phyloP scores from a whole-genome alignment of 1,140 invertebrate species.

The Leptonema lineaticorne region DNA sequence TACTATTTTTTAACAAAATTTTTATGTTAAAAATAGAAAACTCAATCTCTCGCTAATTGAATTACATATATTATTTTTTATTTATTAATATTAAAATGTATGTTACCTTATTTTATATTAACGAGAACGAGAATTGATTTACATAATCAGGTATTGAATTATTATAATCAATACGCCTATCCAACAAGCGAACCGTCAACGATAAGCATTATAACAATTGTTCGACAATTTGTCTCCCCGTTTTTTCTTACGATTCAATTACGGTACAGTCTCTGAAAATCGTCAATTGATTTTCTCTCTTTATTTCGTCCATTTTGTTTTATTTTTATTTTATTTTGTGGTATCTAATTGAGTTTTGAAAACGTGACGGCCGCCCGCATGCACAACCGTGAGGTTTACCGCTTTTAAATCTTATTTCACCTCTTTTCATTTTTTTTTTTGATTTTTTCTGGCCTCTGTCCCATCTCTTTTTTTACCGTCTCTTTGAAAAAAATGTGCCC shows the following conservation, averaged over 20 bases:
- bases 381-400: conserved; percentile 29
- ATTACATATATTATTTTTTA: too few relatives aligned
- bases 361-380: conserved; percentile 24
- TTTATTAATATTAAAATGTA: too few relatives aligned
- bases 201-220: too few relatives aligned
- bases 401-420: conserved; percentile 29
- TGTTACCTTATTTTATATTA: too few relatives aligned
- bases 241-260: neutral
- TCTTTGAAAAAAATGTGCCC: conserved; percentile 25
- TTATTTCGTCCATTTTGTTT: neutral
- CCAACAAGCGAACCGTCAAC: too few relatives aligned
- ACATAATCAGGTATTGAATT: too few relatives aligned
- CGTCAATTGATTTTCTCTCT: neutral
- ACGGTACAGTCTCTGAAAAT: neutral
- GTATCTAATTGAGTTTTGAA: conserved; percentile 30
- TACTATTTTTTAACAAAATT: too few relatives aligned
- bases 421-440: conserved; percentile 20
- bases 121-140: too few relatives aligned
- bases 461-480: conserved; percentile 18
- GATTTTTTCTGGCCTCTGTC: too few relatives aligned
- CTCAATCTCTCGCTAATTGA: too few relatives aligned
- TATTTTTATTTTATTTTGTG: conserved; percentile 17
- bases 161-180: too few relatives aligned
- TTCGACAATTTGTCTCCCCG: neutral
- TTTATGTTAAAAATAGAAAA: too few relatives aligned